Evolutionary conservation across 2,888 invertebrate species (phyloP).

Genomic region (Acleris sparsana): DNA sequence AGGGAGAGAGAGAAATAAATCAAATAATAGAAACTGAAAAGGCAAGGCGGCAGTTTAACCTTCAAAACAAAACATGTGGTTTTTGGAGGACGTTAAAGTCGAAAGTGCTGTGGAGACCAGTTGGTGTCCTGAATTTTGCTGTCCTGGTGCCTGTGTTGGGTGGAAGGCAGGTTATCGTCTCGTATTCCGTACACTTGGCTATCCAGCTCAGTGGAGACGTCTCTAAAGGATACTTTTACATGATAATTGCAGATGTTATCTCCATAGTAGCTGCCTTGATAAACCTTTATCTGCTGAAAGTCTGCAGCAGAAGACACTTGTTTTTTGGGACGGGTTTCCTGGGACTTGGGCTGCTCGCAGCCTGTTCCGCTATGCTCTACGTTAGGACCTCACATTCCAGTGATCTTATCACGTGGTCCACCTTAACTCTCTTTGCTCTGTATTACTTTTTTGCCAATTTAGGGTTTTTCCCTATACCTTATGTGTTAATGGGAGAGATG

Average conservation of each 20-base stretch:
- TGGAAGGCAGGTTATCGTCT: conserved; percentile 26
- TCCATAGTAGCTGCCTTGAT: conserved; percentile 2
- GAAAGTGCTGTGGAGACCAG: conserved; percentile 30
- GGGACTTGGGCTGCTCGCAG: background rate
- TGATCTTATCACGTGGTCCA: conserved; percentile 14
- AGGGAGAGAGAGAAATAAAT: conserved; percentile 4
- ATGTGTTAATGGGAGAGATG: conserved; percentile 30
- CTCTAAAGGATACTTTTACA: conserved; percentile 26
- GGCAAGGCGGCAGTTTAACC: conserved; percentile 15
- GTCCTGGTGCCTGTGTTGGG: conserved; percentile 19
- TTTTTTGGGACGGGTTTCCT: conserved; percentile 10
- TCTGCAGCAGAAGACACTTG: conserved; percentile 14
- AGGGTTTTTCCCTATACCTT: conserved; percentile 18
- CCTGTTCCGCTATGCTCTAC: conserved; percentile 1
- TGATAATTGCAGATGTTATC: conserved; percentile 10
- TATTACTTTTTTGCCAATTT: conserved; percentile 20
- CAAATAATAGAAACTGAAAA: conserved; percentile 9
- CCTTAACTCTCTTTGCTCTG: conserved; percentile 5
- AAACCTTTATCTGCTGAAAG: conserved; percentile 1
- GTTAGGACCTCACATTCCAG: conserved; percentile 3
- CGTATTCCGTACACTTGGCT: conserved; percentile 29
- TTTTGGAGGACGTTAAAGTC: conserved; percentile 16
- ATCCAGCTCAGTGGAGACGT: conserved; percentile 26
- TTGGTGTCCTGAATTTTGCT: conserved; percentile 17
- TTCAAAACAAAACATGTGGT: background rate